Conservation (phyloP, 92 coral and sea anemone species). For the Isaurus tuberculatus region DNA sequence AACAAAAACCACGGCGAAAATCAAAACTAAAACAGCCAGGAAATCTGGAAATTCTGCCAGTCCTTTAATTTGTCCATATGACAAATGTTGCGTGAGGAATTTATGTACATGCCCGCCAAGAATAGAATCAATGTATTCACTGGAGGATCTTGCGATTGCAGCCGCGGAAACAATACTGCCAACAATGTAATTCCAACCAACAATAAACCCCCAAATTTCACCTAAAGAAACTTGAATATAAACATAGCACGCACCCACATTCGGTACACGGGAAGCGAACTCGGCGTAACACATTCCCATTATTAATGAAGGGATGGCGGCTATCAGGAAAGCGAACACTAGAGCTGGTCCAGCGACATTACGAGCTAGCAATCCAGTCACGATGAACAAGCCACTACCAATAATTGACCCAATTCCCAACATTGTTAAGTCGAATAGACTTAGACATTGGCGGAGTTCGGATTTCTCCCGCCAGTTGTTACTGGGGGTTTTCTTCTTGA, state of each 20-base stretch:
- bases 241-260: slow-evolving; percentile 67
- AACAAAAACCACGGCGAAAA: slow-evolving; percentile 57
- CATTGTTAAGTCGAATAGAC: slow-evolving; percentile 46
- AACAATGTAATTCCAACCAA: slow-evolving; percentile 70
- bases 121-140: slow-evolving; percentile 65
- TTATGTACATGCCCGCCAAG: slow-evolving; percentile 33
- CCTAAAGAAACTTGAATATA: slow-evolving; percentile 70
- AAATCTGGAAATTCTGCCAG: slow-evolving; percentile 77
- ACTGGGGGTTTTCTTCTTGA: slow-evolving; percentile 7
- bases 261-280: slow-evolving; percentile 67
- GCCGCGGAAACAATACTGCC: slow-evolving; percentile 48
- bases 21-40: slow-evolving; percentile 61
- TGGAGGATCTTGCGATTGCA: slow-evolving; percentile 58
- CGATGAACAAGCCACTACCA: slow-evolving; percentile 64
- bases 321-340: slow-evolving; percentile 55
- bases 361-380: slow-evolving; percentile 61
- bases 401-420: slow-evolving; percentile 55
- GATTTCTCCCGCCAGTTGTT: slow-evolving; percentile 23
- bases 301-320: slow-evolving; percentile 49
- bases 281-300: slow-evolving; percentile 73
- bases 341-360: slow-evolving; percentile 63
- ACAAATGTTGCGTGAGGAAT: slow-evolving; percentile 8
- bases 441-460: slow-evolving; percentile 9
- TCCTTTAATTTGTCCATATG: slow-evolving; percentile 42
- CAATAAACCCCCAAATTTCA: slow-evolving; percentile 71